These are phyloP conservation scores for Ochlodes sylvanus DNA, from an alignment of 2,888 invertebrate species.

Conservation along the genomic window DNA sequence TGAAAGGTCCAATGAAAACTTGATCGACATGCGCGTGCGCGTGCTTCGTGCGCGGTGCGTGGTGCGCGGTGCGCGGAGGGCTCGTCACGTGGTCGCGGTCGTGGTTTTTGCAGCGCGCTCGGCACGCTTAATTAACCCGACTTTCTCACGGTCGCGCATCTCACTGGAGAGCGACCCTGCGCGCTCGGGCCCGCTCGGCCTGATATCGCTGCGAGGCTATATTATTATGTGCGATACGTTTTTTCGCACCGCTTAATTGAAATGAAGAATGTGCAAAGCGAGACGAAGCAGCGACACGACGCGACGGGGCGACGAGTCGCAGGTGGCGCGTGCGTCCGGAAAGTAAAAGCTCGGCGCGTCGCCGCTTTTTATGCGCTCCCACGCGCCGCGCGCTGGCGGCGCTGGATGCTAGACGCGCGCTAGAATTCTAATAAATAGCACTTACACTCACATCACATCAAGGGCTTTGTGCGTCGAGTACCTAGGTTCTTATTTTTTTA, in stretches of 20 bases:
- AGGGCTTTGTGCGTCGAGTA: no score
- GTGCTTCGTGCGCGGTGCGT: conserved; percentile 9
- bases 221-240: conserved; percentile 23
- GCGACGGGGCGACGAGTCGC: neutral
- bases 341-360: conserved; percentile 45
- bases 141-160: conserved; percentile 26
- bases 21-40: neutral
- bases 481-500: no score
- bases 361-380: conserved; percentile 21
- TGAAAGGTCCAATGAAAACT: neutral
- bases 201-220: conserved; percentile 23
- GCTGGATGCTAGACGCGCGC: neutral
- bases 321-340: conserved; percentile 37
- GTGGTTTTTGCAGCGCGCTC: conserved; percentile 17
- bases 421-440: neutral
- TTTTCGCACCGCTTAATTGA: conserved; percentile 19
- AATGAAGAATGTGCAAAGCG: conserved; percentile 18
- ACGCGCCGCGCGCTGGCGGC: neutral
- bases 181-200: neutral
- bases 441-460: no score
- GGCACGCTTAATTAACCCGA: conserved; percentile 22
- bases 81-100: conserved; percentile 15
- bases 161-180: conserved; percentile 13
- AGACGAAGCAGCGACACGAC: neutral
- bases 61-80: conserved; percentile 1